Evolutionary conservation across 64 coral and sea anemone genomes (phyloP).

Genomic region (Pachyseris speciosa): DNA sequence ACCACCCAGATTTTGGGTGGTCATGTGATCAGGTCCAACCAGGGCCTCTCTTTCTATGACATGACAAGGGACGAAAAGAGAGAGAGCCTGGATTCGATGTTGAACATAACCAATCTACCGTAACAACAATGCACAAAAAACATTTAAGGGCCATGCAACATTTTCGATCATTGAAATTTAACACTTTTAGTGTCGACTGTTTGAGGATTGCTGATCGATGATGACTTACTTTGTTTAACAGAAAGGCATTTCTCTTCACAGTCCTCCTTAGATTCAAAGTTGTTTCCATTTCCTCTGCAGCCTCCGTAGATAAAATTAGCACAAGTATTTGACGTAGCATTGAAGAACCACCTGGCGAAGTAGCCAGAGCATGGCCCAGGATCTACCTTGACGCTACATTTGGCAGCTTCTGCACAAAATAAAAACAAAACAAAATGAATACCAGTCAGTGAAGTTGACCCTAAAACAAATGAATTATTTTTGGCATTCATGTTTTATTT

Average conservation of each 20-base stretch:
- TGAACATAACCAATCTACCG: no score
- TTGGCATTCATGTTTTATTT: no score
- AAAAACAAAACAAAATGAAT: not conserved
- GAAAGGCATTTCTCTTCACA: conserved; percentile 40
- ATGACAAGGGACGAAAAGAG: no score
- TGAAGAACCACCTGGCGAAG: conserved; percentile 42
- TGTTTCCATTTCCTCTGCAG: conserved; percentile 51
- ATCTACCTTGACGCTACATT: not conserved
- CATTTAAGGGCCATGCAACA: no score
- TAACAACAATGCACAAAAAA: no score
- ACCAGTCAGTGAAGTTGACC: not conserved
- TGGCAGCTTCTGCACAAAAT: not conserved
- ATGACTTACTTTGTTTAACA: not conserved
- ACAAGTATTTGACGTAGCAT: conserved; percentile 6
- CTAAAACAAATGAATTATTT: not conserved
- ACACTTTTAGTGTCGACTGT: no score
- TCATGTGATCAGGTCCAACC: no score
- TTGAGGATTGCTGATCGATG: no score
- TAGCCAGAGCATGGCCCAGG: conserved; percentile 20
- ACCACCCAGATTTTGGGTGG: no score
- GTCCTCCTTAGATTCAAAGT: conserved; percentile 1
- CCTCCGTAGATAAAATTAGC: conserved; percentile 57
- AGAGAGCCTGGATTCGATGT: no score
- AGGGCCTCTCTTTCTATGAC: no score
- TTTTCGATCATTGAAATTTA: no score